Evolutionary conservation across 2,888 invertebrate species (phyloP), one percentile per base, ranked within the genome.

Genomic region (Aspidiotus destructor): DNA sequence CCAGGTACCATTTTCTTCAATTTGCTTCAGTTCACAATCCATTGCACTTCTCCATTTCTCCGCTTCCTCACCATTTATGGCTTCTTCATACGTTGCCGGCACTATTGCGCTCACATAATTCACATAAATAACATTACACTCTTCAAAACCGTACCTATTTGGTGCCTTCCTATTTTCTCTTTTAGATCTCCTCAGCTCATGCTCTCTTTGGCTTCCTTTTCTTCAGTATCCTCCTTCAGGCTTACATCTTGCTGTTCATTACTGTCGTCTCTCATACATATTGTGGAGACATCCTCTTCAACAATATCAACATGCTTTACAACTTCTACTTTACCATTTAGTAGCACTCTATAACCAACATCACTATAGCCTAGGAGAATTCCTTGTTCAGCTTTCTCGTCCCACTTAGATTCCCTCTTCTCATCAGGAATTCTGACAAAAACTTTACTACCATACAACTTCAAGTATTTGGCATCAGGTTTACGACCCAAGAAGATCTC

Each of bases 401-500:
- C 60, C 60, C 60, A 69, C 62, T 70, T 72, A 8, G 55, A 70
- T 72, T n/a, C n/a, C n/a, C n/a, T n/a, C n/a, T n/a, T n/a, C n/a
- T n/a, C n/a, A n/a, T n/a, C n/a, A n/a, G n/a, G n/a, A n/a, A n/a
- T n/a, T n/a, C n/a, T n/a, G n/a, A n/a, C n/a, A n/a, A n/a, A n/a
- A n/a, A n/a, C n/a, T 72, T 61, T 74, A 72, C 74, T 74, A 73
- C 73, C 73, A 74, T 17, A 75, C 73, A 65, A 72, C 74, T 72
- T 74, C 74, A 42, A 70, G 73, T 17, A 73, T n/a, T 9, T 73
- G 73, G 72, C 74, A 74, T 17, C 73, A 63, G 63, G 74, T 61
- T 16, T 70, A 73, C 75, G 76, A 41, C 70, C 74, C 73, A 71
- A 73, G 73, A 68, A 73, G 62, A 72, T 74, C 74, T 70, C 73